Conservation (phyloP, 2,888 invertebrate genomes). For the Schizotus pectinicornis region DNA sequence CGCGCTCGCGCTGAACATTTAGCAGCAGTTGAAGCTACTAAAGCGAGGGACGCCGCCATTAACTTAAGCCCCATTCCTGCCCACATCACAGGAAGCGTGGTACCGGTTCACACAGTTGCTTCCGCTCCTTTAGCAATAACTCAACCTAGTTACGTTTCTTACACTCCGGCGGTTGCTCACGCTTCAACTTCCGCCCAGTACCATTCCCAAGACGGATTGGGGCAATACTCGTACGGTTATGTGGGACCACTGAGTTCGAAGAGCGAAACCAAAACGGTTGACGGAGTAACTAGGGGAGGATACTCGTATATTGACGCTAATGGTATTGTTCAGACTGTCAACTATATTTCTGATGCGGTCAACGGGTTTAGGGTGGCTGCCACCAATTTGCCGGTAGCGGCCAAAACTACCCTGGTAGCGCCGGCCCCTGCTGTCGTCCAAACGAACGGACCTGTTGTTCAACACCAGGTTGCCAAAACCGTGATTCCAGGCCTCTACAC, state of each 20-base stretch:
- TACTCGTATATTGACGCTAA: slow-evolving; percentile 74
- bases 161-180: slow-evolving; percentile 34
- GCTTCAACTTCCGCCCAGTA: slow-evolving; percentile 48
- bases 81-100: slow-evolving; percentile 42
- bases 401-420: slow-evolving; percentile 19
- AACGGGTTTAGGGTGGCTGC: slow-evolving; percentile 71
- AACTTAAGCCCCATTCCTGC: slow-evolving; percentile 42
- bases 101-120: slow-evolving; percentile 39
- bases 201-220: slow-evolving; percentile 61
- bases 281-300: slow-evolving; percentile 69
- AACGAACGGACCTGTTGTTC: slow-evolving; percentile 17
- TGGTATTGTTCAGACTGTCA: slow-evolving; percentile 68
- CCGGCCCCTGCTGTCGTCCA: slow-evolving; percentile 9
- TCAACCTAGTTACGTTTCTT: slow-evolving; percentile 38
- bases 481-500: slow-evolving; percentile 31
- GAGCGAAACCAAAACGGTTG: slow-evolving; percentile 65
- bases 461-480: slow-evolving; percentile 20
- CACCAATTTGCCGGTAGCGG: slow-evolving; percentile 64
- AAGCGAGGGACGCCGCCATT: slow-evolving; percentile 45
- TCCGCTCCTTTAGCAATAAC: slow-evolving; percentile 39
- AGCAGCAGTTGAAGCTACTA: slow-evolving; percentile 48
- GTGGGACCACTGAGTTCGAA: slow-evolving; percentile 69
- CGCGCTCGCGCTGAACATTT: slow-evolving; percentile 51
- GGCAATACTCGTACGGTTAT: slow-evolving; percentile 68
- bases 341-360: slow-evolving; percentile 67